Evolutionary conservation across 2,888 invertebrate species (phyloP), one percentile per base, ranked within the genome.

Genomic region (Clitarchus hookeri): DNA sequence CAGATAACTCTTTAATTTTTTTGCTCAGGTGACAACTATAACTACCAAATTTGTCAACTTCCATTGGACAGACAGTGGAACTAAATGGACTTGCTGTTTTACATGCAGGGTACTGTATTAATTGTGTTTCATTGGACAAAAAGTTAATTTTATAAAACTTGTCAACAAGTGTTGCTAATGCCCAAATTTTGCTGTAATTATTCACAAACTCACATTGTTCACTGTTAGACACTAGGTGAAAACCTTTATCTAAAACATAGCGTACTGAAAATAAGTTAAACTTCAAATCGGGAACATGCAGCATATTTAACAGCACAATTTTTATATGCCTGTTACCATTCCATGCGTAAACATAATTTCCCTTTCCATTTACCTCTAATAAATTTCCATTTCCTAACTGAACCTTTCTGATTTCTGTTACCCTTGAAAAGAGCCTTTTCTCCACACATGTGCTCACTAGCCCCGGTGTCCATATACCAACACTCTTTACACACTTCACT

Each of bases 221-320:
- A 79, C 25, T n/a, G 12, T 19, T 79, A 4, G 25, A 79, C 27
- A 79, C 13, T 79, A 79, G 79, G 23, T 27, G 13, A 27, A n/a
- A 79, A 11, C 25, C 23, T 27, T 79, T 79, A 23, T 79, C 23
- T 27, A 79, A 79, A 16, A 79, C 79, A 79, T 79, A 79, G 8
- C 79, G 4, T 79, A 79, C 23, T n/a, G n/a, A 79, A 23, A 79
- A 79, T 13, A 16, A 13, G 13, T 79, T n/a, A 79, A n/a, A 79
- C 79, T 79, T 79, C 79, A 79, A 79, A 79, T 79, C 25, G 23
- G 79, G 25, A 79, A 79, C 79, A 79, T 79, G 4, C 12, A 79
- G 4, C 79, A 79, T 0, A 79, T 79, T n/a, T 79, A 0, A n/a
- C 23, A 79, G 27, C 26, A 27, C 25, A 26, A 0, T 0, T n/a